phyloP scores from a whole-genome alignment of 1,140 invertebrate species.

The Halictus rubicundus region DNA sequence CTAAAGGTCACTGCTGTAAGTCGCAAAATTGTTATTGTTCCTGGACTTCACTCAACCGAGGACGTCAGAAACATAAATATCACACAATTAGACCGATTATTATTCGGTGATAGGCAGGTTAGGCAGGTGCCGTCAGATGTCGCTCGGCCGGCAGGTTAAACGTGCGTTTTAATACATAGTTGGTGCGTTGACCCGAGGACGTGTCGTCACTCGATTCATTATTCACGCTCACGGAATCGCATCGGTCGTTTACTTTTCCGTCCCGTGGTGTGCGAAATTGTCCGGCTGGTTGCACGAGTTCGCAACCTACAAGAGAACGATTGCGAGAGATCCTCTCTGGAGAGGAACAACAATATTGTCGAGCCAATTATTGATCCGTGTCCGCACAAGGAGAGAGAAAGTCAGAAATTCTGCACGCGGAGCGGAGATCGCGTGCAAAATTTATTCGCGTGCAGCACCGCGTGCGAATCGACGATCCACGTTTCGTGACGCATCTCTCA shows the following conservation, averaged over 20 bases:
- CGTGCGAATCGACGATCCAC: neutral
- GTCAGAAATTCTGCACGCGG: no score
- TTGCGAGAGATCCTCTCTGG: neutral
- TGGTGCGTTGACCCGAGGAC: conserved; percentile 29
- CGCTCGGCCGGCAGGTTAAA: neutral
- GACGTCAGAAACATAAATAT: no score
- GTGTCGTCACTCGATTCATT: conserved; percentile 18
- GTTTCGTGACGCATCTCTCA: neutral
- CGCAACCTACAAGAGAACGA: neutral
- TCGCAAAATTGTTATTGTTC: no score
- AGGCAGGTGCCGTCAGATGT: no score
- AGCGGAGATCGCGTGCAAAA: no score
- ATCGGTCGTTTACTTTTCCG: no score
- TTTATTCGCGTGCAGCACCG: no score
- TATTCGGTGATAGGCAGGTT: no score
- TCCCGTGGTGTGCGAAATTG: neutral
- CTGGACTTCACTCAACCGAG: no score
- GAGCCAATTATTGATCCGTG: neutral
- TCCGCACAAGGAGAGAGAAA: neutral
- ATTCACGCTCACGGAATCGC: conserved; percentile 15
- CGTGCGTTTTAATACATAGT: neutral
- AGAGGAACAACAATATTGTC: neutral
- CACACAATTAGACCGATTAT: no score
- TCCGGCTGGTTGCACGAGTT: neutral
- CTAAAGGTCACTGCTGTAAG: no score